phyloP scores from a whole-genome alignment of 2,113 vertebrate genomes.

The Etheostoma spectabile region DNA sequence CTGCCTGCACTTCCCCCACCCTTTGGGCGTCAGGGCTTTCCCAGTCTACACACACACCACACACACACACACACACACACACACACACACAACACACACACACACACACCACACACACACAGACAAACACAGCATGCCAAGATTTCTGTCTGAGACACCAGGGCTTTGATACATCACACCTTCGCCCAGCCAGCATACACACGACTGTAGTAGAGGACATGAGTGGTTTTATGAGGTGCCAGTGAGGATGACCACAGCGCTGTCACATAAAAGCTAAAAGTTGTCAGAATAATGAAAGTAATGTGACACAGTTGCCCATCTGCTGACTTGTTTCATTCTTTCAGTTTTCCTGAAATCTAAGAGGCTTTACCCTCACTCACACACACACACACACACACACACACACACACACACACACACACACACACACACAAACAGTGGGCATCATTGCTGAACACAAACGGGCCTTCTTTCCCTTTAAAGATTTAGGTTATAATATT shows the following conservation, averaged over 20 bases:
- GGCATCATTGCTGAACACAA: slow-evolving; percentile 25
- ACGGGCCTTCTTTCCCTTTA: slow-evolving; percentile 55
- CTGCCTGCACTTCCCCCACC: slow-evolving; percentile 79
- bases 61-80: slow-evolving; percentile 32
- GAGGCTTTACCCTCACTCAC: neutral
- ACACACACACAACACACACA: slow-evolving; percentile 15
- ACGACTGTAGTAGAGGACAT: slow-evolving; percentile 65
- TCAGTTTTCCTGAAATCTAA: slow-evolving; percentile 33
- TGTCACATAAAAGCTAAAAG: slow-evolving; percentile 61
- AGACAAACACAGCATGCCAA: slow-evolving; percentile 57
- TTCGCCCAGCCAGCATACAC: slow-evolving; percentile 61
- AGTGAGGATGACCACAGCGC: slow-evolving; percentile 77
- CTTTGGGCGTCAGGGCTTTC: slow-evolving; percentile 66
- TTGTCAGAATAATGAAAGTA: slow-evolving; percentile 71
- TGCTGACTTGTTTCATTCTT: slow-evolving; percentile 48
- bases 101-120: slow-evolving; percentile 22
- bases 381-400: neutral
- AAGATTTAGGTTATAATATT: slow-evolving; percentile 63
- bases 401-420: neutral
- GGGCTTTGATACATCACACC: slow-evolving; percentile 71
- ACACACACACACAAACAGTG: neutral
- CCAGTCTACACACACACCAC: slow-evolving; percentile 62
- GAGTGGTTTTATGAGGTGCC: slow-evolving; percentile 76
- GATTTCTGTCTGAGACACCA: slow-evolving; percentile 55
- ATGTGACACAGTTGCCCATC: slow-evolving; percentile 63